Conservation (phyloP, 2,797 vertebrate species). For the Botia almorhae region DNA sequence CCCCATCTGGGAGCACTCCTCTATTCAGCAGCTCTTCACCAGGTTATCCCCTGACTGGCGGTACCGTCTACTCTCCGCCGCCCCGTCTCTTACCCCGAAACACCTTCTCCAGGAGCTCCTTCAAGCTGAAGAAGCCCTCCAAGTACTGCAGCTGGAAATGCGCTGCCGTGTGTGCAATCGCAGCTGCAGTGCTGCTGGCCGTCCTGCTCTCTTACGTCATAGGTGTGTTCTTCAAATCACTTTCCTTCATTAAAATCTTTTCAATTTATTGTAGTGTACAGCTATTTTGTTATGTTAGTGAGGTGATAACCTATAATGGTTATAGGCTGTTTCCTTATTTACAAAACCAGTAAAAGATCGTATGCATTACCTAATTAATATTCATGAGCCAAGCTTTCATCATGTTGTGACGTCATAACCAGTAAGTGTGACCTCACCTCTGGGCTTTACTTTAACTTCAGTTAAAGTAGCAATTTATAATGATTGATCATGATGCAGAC, state of each 20-base stretch:
- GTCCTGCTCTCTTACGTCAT: conserved; percentile 89
- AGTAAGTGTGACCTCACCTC: neutral
- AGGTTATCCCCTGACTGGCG: conserved; percentile 87
- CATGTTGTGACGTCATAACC: neutral
- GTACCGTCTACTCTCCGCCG: conserved; percentile 89
- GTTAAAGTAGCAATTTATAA: neutral
- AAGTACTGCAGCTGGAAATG: conserved; percentile 94
- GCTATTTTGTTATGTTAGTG: neutral
- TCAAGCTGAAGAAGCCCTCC: conserved; percentile 91
- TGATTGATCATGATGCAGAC: neutral
- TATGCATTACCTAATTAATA: neutral
- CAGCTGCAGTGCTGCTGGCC: conserved; percentile 83
- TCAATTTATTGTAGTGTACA: neutral
- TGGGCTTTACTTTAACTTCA: neutral
- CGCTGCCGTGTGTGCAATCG: conserved; percentile 85
- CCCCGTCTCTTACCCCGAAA: conserved; percentile 88
- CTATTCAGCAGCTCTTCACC: conserved; percentile 90
- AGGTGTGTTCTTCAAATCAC: conserved; percentile 72
- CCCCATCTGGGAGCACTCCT: conserved; percentile 88
- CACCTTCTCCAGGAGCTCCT: conserved; percentile 89
- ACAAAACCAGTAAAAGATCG: too few species aligned
- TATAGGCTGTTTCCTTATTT: too few species aligned
- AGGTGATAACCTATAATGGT: neutral
- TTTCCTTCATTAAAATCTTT: neutral
- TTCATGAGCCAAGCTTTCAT: neutral